phyloP scores from a whole-genome alignment of 2,113 vertebrate genomes.

The Paralichthys olivaceus region DNA sequence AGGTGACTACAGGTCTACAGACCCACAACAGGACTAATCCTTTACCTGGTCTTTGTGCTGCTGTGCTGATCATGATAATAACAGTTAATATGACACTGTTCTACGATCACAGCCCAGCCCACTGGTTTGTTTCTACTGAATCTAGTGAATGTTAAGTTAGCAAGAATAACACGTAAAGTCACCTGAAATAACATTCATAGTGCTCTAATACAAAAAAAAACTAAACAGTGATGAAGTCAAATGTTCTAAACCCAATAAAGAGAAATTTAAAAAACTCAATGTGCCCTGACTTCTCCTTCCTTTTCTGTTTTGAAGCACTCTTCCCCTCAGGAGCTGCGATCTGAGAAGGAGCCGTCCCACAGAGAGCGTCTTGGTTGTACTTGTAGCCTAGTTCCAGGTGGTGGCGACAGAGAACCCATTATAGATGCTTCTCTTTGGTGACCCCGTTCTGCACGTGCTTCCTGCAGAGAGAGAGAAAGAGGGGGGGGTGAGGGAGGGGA shows the following conservation, averaged over 20 bases:
- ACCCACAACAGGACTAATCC: not conserved
- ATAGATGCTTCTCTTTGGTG: constrained; percentile 88
- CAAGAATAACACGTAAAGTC: constrained; percentile 63
- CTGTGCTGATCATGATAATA: not conserved
- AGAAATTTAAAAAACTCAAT: constrained; percentile 14
- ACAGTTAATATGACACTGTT: not conserved
- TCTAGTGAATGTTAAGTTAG: constrained; percentile 59
- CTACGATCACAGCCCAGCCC: constrained; percentile 28
- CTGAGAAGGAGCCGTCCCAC: constrained; percentile 20
- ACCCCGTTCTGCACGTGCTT: constrained; percentile 88
- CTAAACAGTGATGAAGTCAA: constrained; percentile 61
- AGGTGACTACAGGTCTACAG: constrained; percentile 9
- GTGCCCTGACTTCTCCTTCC: constrained; percentile 29
- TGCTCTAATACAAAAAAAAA: constrained; percentile 72
- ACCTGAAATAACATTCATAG: constrained; percentile 81
- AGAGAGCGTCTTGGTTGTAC: constrained; percentile 54
- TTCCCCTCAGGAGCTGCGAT: constrained; percentile 29
- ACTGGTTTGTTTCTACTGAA: constrained; percentile 32
- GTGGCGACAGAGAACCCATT: constrained; percentile 69
- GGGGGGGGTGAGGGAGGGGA: not conserved
- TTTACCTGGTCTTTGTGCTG: constrained; percentile 1
- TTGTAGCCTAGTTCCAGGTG: constrained; percentile 65
- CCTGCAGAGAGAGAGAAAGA: constrained; percentile 50
- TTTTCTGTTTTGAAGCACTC: constrained; percentile 18
- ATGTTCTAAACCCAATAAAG: constrained; percentile 56